These are phyloP conservation scores for Nomada lathburiana DNA, from an alignment of 2,888 invertebrate genomes.

Conservation along the genomic window DNA sequence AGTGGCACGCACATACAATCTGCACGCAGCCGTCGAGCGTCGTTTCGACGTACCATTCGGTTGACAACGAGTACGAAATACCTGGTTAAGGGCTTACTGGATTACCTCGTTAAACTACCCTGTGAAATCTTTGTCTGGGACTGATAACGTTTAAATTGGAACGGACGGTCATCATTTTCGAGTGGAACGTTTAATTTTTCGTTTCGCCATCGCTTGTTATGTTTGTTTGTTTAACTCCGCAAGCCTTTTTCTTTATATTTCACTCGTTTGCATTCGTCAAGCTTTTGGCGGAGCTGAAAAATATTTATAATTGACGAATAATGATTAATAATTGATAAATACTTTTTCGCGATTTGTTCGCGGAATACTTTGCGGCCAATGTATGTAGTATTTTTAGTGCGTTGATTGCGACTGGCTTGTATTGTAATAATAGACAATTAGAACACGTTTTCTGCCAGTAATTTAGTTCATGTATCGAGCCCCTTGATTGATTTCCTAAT, in stretches of 20 bases:
- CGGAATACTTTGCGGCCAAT: background rate
- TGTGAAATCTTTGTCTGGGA: background rate
- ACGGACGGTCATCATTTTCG: background rate
- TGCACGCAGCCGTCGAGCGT: constrained; percentile 50
- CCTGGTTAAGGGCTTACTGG: constrained; percentile 28
- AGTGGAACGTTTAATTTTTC: background rate
- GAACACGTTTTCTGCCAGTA: background rate
- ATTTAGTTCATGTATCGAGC: background rate
- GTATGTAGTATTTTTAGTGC: background rate
- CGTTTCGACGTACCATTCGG: constrained; percentile 57
- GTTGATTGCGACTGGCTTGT: background rate
- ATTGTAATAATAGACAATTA: background rate
- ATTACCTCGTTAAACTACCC: constrained; percentile 25
- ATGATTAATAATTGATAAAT: background rate
- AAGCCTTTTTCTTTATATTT: too few species aligned
- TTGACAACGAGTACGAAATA: constrained; percentile 58
- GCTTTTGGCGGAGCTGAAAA: too few species aligned
- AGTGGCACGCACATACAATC: constrained; percentile 53
- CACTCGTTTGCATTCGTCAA: too few species aligned
- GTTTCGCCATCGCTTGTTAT: background rate
- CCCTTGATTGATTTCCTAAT: background rate
- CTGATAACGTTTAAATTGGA: constrained; percentile 10
- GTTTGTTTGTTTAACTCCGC: background rate
- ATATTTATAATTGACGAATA: too few species aligned
- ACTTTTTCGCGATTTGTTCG: background rate